Evolutionary conservation across 2,797 vertebrate genomes (phyloP).

Genomic region (Perodicticus potto): DNA sequence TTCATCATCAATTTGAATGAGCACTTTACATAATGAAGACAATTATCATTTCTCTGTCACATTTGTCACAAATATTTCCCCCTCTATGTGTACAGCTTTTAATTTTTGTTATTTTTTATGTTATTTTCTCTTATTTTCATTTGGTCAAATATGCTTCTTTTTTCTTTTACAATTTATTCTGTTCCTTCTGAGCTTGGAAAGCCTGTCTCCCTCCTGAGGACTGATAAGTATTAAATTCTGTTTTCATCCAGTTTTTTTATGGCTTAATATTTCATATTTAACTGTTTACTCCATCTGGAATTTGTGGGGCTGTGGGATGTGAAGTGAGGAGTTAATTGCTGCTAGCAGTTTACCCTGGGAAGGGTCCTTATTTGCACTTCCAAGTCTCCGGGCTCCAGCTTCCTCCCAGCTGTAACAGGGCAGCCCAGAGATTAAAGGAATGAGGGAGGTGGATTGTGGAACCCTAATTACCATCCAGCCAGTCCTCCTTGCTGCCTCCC

Average conservation of each 20-base stretch:
- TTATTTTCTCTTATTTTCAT: background rate
- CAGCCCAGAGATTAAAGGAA: background rate
- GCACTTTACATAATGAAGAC: background rate
- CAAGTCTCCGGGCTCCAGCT: background rate
- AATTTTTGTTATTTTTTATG: background rate
- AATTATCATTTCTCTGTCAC: background rate
- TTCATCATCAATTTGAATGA: background rate
- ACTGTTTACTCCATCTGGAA: constrained; percentile 64
- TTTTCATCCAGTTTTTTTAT: constrained; percentile 43
- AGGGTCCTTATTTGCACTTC: constrained; percentile 33
- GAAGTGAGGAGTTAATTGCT: constrained; percentile 62
- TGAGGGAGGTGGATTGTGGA: background rate
- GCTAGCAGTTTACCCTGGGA: background rate
- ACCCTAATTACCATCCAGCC: background rate
- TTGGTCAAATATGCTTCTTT: background rate
- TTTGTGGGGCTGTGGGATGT: constrained; percentile 32
- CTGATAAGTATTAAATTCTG: constrained; percentile 59
- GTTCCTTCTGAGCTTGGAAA: background rate
- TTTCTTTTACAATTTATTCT: background rate
- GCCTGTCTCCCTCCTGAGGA: constrained; percentile 55
- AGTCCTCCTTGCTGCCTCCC: background rate
- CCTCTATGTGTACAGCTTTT: background rate
- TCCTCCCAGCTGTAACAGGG: background rate
- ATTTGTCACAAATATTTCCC: background rate
- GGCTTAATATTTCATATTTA: constrained; percentile 70